Evolutionary conservation across 2,113 vertebrate genomes (phyloP), one percentile per base, ranked within the genome.

Genomic region (Chaetodon auriga): DNA sequence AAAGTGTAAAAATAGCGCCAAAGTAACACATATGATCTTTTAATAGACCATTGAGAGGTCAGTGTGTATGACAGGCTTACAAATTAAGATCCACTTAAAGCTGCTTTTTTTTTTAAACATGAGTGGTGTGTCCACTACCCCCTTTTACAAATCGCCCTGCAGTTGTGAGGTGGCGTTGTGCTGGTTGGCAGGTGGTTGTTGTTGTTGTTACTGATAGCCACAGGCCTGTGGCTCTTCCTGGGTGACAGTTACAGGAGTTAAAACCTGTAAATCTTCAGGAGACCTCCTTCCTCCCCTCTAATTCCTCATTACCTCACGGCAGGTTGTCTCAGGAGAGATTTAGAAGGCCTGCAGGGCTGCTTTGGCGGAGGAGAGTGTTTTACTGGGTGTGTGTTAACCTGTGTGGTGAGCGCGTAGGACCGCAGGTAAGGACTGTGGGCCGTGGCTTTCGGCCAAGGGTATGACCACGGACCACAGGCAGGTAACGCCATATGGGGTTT

Each of bases 251-350:
- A 81, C 73, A 83, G 77, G 85, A 91, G 74, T 91, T 93, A 91
- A 93, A 91, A 70, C 92, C 87, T 88, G 85, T 92, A 92, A 94
- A 92, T 93, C 92, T 92, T 88, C 85, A 74, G 82, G 84, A 93
- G 90, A 91, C 92, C 91, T 88, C 90, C 88, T 87, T 92, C 91
- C 85, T 91, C 61, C 69, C 87, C 88, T 90, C 89, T 95, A 94
- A 96, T 94, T 94, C 93, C 91, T 93, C 90, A 77, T 95, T 92
- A 94, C 90, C 90, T 94, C 93, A 94, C 77, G 75, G 89, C 61
- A 91, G 93, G 91, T 91, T 86, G 90, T 93, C 92, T 89, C 90
- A 78, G 89, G 92, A 62, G 89, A 90, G 91, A 82, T 92, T 88
- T 92, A 86, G 80, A 71, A 82, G 87, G 85, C 92, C 91, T 93